Evolutionary conservation across 2,888 invertebrate genomes (phyloP), one percentile per base, ranked within the genome.

Genomic region (Tineola bisselliella): DNA sequence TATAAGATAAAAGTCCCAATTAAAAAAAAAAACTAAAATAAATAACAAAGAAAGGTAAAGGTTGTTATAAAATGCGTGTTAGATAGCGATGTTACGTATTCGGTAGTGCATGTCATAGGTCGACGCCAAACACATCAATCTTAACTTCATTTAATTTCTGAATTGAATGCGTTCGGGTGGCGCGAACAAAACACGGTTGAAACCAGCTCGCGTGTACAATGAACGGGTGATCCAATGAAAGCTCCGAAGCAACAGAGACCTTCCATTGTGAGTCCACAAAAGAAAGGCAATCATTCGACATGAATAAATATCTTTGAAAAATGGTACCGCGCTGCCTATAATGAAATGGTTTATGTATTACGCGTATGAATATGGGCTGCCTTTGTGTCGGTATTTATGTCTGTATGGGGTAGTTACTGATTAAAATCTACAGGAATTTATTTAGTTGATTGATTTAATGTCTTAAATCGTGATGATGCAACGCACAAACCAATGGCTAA

Each of bases 271-370:
- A 76, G 76, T 75, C 68, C 77, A 86, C 86, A 86, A 86, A 86
- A 79, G 84, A 84, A 84, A 86, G 81, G 86, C 80, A 83, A 87
- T 86, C 84, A 82, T 83, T 86, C 82, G 84, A 84, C 86, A 82
- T 84, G 84, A 86, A 87, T 86, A 84, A 84, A 84, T 82, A 84
- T 86, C 81, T 84, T 82, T 82, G 84, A 86, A 81, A 86, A 86
- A 87, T 87, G 77, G 77, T 68, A 71, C 74, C 72, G 69, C 75
- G 72, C 73, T 76, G 81, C 79, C 72, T 77, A 75, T 81, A 87
- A 80, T 84, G 80, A 83, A 86, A 86, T 82, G 81, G 84, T 84
- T 84, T 81, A 83, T 81, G 82, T 83, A 79, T 79, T 70, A 74
- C 48, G 48, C 10, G 15, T 48, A 38, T 17, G 48, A 48, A 48